phyloP scores from a whole-genome alignment of 2,797 vertebrate species.

The Siniperca scherzeri region DNA sequence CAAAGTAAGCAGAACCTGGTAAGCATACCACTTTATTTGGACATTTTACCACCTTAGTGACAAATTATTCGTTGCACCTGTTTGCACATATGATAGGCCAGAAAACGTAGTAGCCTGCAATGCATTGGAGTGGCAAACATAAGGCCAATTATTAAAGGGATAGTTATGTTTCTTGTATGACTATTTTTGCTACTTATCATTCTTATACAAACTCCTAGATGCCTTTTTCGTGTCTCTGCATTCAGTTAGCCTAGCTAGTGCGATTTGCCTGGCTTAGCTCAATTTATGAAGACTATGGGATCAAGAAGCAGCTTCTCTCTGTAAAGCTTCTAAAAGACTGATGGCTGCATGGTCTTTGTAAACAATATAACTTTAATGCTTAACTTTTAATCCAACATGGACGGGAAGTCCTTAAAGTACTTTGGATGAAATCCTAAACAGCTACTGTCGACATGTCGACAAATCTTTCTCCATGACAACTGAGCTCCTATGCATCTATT shows the following conservation, averaged over 20 bases:
- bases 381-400: background rate
- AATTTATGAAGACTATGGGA: background rate
- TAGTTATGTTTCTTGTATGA: no score
- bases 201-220: background rate
- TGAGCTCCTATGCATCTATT: background rate
- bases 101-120: background rate
- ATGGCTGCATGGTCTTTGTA: background rate
- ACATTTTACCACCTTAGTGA: background rate
- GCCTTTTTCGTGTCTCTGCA: background rate
- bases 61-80: background rate
- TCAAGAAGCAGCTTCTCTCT: background rate
- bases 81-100: background rate
- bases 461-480: background rate
- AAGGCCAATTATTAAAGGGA: background rate
- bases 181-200: background rate
- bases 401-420: background rate
- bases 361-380: background rate
- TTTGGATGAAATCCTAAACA: constrained; percentile 8
- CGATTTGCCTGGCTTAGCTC: background rate
- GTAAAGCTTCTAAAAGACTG: background rate
- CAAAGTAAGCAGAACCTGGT: background rate
- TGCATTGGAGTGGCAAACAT: background rate
- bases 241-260: background rate
- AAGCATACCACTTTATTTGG: background rate
- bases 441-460: background rate